These are phyloP conservation scores for Ovis canadensis DNA, from an alignment of 2,113 vertebrate genomes.

Conservation along the genomic window DNA sequence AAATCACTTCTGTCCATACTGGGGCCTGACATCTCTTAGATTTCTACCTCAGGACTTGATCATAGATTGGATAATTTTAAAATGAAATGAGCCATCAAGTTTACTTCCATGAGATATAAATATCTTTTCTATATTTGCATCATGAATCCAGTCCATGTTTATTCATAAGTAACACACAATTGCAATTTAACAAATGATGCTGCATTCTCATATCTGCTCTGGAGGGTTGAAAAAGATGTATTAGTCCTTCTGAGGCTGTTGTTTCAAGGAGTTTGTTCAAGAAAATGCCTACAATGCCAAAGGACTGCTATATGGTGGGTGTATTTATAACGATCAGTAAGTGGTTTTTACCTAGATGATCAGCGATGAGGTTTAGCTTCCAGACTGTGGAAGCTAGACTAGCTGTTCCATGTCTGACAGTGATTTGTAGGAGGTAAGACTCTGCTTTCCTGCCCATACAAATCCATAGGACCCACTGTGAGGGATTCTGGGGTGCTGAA, in stretches of 20 bases:
- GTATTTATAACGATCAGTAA: not conserved
- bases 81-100: slow-evolving; percentile 43
- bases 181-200: slow-evolving; percentile 61
- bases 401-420: not conserved
- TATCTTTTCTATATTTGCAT: slow-evolving; percentile 39
- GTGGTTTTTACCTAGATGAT: not conserved
- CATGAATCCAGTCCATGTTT: not conserved
- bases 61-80: slow-evolving; percentile 33
- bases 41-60: slow-evolving; percentile 58
- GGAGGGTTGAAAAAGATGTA: slow-evolving; percentile 38
- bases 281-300: not conserved
- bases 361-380: not conserved
- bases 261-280: not conserved
- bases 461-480: not conserved
- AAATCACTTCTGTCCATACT: slow-evolving; percentile 29
- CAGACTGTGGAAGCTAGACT: not conserved
- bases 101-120: slow-evolving; percentile 48
- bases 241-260: not conserved
- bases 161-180: slow-evolving; percentile 53
- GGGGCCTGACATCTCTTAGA: slow-evolving; percentile 48
- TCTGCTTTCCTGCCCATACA: not conserved
- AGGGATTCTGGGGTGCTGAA: not conserved
- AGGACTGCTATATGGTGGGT: not conserved
- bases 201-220: slow-evolving; percentile 36
- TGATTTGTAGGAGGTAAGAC: not conserved